A percentile compares a stretch with the other conserved stretches of the same genome.
Evolutionary conservation across 2,888 invertebrate species (phyloP).

Genomic region (Conops quadrifasciatus): DNA sequence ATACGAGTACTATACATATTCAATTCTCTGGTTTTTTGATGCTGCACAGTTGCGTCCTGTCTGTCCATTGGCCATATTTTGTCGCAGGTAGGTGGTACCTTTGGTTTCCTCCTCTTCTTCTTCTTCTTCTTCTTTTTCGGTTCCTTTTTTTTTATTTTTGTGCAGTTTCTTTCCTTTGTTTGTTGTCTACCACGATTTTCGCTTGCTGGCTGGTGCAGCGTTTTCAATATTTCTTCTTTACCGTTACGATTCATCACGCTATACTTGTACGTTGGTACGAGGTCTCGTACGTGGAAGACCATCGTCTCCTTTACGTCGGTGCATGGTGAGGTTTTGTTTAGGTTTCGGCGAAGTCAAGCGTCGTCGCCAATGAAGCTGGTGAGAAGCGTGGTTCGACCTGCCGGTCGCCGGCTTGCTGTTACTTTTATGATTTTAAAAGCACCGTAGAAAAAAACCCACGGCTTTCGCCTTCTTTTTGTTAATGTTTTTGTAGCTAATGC

Average conservation of each 20-base stretch:
- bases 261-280: background rate
- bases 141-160: conserved; percentile 22
- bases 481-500: background rate
- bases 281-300: background rate
- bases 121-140: conserved; percentile 17
- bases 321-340: background rate
- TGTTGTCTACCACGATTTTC: background rate
- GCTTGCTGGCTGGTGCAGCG: conserved; percentile 12
- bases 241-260: conserved; percentile 34
- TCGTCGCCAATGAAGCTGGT: background rate
- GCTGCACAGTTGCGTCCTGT: conserved; percentile 26
- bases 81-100: conserved; percentile 41
- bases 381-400: no score
- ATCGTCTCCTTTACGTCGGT: background rate
- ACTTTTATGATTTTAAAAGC: conserved; percentile 28
- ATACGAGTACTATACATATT: background rate
- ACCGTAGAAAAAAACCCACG: background rate
- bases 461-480: no score
- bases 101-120: conserved; percentile 1
- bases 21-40: background rate
- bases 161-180: conserved; percentile 18
- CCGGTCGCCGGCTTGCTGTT: background rate
- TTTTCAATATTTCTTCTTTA: conserved; percentile 34
- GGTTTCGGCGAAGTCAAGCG: background rate
- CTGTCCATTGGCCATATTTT: conserved; percentile 40